Percentiles rank a stretch among this genome's conserved stretches.
Conservation (phyloP, 1,140 invertebrate genomes). For the Venturia canescens region DNA sequence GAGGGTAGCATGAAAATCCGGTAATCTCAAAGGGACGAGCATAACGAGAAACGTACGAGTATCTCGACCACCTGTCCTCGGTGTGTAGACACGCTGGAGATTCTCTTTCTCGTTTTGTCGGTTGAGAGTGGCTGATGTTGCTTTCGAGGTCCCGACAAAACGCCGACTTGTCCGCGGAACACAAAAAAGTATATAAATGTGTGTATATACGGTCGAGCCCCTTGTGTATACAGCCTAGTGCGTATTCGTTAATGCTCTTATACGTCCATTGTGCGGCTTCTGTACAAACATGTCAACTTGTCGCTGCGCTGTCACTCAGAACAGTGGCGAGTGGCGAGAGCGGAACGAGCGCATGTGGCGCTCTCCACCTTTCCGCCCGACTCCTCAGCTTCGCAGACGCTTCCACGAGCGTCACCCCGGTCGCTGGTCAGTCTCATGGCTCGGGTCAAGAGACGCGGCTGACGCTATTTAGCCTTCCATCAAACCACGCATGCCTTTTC, state of each 20-base stretch:
- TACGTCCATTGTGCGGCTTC: slow-evolving; percentile 66
- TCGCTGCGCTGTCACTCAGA: slow-evolving; percentile 67
- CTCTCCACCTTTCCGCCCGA: slow-evolving; percentile 1
- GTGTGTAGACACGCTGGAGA: slow-evolving; percentile 49
- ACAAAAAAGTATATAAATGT: slow-evolving; percentile 34
- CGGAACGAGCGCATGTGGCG: slow-evolving; percentile 20
- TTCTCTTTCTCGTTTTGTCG: slow-evolving; percentile 56
- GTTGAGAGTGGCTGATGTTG: slow-evolving; percentile 44
- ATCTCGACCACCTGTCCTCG: slow-evolving; percentile 59
- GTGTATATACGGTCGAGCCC: slow-evolving; percentile 50
- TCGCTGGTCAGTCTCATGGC: slow-evolving; percentile 64
- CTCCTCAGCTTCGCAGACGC: background rate
- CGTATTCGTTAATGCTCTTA: slow-evolving; percentile 58
- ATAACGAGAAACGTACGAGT: slow-evolving; percentile 35
- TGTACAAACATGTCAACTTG: slow-evolving; percentile 73
- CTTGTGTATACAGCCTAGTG: slow-evolving; percentile 50
- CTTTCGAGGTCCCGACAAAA: slow-evolving; percentile 18
- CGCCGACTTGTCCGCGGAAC: slow-evolving; percentile 32
- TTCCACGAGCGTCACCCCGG: slow-evolving; percentile 2
- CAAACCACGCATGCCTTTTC: slow-evolving; percentile 65
- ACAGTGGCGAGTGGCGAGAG: slow-evolving; percentile 48
- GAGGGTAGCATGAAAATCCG: background rate
- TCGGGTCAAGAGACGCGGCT: slow-evolving; percentile 62
- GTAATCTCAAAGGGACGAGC: background rate
- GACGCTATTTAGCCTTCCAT: slow-evolving; percentile 71